phyloP scores from a whole-genome alignment of 2,797 vertebrate genomes.

The Alca torda region DNA sequence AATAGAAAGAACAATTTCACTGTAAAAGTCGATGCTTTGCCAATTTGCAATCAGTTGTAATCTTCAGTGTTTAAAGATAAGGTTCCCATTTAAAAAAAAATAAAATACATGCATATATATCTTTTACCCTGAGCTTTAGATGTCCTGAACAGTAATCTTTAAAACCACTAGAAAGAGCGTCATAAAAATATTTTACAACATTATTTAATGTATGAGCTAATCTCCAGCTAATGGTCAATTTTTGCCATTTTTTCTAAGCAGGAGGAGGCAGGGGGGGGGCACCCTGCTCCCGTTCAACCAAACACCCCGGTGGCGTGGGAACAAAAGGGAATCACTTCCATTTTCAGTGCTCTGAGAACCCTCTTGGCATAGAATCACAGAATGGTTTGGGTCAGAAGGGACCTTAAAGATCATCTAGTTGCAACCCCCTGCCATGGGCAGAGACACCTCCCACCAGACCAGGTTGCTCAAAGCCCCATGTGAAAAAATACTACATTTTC shows the following conservation, averaged over 20 bases:
- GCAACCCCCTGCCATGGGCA: background rate
- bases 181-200: constrained; percentile 49
- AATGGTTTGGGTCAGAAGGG: background rate
- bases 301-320: background rate
- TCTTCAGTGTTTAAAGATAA: constrained; percentile 69
- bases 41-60: constrained; percentile 60
- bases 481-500: background rate
- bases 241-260: background rate
- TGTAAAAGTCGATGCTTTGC: constrained; percentile 50
- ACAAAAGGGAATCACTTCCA: background rate
- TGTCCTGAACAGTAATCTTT: constrained; percentile 41
- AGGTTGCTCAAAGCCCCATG: background rate
- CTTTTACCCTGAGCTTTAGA: constrained; percentile 24
- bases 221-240: constrained; percentile 43
- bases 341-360: background rate
- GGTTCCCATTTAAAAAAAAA: constrained; percentile 36
- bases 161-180: background rate
- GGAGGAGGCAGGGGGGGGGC: background rate
- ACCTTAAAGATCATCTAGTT: background rate
- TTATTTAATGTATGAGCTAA: constrained; percentile 59
- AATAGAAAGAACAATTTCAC: constrained; percentile 55
- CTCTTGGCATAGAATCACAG: background rate
- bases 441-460: background rate
- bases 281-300: background rate
- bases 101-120: background rate